phyloP scores from a whole-genome alignment of 2,888 invertebrate species.

The Drosophila colorata region DNA sequence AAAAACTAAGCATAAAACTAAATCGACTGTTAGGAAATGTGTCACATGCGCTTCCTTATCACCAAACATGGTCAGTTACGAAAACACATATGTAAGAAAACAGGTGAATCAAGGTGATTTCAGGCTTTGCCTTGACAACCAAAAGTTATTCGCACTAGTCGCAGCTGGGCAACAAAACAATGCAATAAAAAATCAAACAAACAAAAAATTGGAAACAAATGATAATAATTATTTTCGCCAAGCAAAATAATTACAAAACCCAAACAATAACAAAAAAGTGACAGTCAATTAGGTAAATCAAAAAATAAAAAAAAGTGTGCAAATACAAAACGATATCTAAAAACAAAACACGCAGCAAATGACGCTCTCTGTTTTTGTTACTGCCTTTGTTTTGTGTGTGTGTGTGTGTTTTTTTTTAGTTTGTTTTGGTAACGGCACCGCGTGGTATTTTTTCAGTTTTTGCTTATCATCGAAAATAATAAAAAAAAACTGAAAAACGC shows the following conservation, averaged over 20 bases:
- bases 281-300: constrained; percentile 45
- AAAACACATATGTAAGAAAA: constrained; percentile 8
- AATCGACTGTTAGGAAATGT: constrained; percentile 6
- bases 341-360: constrained; percentile 33
- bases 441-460: constrained; percentile 26
- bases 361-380: constrained; percentile 8
- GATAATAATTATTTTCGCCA: constrained; percentile 42
- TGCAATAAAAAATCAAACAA: constrained; percentile 9
- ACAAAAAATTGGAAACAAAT: constrained; percentile 13
- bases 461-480: constrained; percentile 20
- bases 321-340: constrained; percentile 20
- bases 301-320: constrained; percentile 35
- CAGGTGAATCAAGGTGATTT: constrained; percentile 42
- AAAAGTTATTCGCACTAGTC: constrained; percentile 43
- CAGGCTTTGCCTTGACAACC: constrained; percentile 46
- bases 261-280: constrained; percentile 21
- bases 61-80: not conserved
- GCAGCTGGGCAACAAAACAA: constrained; percentile 42
- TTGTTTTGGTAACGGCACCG: constrained; percentile 8
- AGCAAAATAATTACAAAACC: constrained; percentile 45
- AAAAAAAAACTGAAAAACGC: not conserved
- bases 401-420: not conserved
- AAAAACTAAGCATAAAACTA: not conserved
- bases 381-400: not conserved
- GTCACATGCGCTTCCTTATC: constrained; percentile 43